Conservation (phyloP, 2,113 vertebrate species). For the Apaloderma vittatum region DNA sequence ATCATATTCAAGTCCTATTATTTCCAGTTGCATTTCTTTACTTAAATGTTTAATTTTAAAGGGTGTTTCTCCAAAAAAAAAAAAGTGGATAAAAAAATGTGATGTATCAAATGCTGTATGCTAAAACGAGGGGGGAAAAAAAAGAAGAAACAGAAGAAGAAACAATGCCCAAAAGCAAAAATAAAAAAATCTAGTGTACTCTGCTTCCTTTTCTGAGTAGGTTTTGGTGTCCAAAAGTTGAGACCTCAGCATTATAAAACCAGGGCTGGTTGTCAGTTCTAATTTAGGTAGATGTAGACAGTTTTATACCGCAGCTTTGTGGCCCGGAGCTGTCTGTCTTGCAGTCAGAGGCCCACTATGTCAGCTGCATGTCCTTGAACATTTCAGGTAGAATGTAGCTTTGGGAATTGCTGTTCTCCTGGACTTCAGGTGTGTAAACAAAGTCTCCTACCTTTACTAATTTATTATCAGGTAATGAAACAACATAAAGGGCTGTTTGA, state of each 20-base stretch:
- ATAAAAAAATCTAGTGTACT: not conserved
- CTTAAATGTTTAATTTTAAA: not conserved
- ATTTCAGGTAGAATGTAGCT: slow-evolving; percentile 77
- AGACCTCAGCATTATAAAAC: slow-evolving; percentile 76
- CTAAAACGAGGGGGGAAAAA: not conserved
- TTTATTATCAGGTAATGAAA: slow-evolving; percentile 51
- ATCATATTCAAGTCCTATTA: not conserved
- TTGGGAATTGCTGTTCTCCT: slow-evolving; percentile 68
- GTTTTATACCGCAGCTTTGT: slow-evolving; percentile 79
- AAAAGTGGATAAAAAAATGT: not conserved
- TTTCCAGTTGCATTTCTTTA: not conserved
- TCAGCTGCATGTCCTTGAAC: slow-evolving; percentile 85
- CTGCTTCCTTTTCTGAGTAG: slow-evolving; percentile 62
- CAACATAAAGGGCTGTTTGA: not conserved
- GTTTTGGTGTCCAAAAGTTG: slow-evolving; percentile 72
- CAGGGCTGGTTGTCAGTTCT: slow-evolving; percentile 82
- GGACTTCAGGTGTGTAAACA: slow-evolving; percentile 70
- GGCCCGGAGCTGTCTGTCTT: slow-evolving; percentile 84
- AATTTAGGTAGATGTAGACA: slow-evolving; percentile 82
- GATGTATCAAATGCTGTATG: not conserved
- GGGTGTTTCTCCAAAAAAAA: not conserved
- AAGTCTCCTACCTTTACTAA: slow-evolving; percentile 50
- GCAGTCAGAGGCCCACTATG: slow-evolving; percentile 74
- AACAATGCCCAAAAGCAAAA: slow-evolving; percentile 59
- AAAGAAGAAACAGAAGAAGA: not conserved